Percentiles rank a stretch among this genome's conserved stretches.
These are phyloP conservation scores for Leptinotarsa tumamoca DNA, from an alignment of 2,888 invertebrate genomes.

Conservation along the genomic window DNA sequence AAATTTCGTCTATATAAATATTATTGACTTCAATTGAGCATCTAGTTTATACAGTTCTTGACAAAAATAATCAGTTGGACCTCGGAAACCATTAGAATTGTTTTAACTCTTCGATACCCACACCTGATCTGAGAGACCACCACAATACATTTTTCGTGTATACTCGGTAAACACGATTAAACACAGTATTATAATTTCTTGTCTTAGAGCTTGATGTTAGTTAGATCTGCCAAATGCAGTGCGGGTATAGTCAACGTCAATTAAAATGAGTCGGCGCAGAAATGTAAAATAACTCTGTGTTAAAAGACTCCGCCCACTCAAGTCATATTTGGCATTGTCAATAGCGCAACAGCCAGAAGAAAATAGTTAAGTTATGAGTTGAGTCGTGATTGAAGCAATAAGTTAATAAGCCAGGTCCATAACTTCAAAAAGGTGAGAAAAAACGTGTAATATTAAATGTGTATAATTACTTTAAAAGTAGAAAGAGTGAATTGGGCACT, in stretches of 20 bases:
- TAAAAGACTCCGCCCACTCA: too few species aligned
- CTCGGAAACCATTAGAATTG: background rate
- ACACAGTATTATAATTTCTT: slow-evolving; percentile 4
- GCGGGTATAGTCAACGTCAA: background rate
- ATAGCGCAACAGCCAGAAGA: too few species aligned
- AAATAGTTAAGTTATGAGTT: too few species aligned
- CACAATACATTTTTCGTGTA: background rate
- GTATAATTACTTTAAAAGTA: too few species aligned
- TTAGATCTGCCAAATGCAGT: slow-evolving; percentile 11
- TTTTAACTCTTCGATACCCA: background rate
- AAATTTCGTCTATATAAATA: background rate
- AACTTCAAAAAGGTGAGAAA: too few species aligned
- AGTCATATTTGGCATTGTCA: too few species aligned
- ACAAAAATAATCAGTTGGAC: background rate
- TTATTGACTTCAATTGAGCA: background rate
- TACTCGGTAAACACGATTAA: background rate
- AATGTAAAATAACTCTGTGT: too few species aligned
- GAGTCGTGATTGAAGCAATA: too few species aligned
- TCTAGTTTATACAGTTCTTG: background rate
- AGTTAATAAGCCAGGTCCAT: too few species aligned
- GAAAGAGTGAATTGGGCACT: too few species aligned
- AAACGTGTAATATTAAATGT: too few species aligned
- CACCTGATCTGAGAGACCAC: background rate
- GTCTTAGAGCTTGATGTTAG: slow-evolving; percentile 1
- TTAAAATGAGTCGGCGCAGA: too few species aligned